Percentiles rank a stretch among this genome's conserved stretches.
Evolutionary conservation across 2,113 vertebrate genomes (phyloP).

Genomic region (Pteronura brasiliensis): DNA sequence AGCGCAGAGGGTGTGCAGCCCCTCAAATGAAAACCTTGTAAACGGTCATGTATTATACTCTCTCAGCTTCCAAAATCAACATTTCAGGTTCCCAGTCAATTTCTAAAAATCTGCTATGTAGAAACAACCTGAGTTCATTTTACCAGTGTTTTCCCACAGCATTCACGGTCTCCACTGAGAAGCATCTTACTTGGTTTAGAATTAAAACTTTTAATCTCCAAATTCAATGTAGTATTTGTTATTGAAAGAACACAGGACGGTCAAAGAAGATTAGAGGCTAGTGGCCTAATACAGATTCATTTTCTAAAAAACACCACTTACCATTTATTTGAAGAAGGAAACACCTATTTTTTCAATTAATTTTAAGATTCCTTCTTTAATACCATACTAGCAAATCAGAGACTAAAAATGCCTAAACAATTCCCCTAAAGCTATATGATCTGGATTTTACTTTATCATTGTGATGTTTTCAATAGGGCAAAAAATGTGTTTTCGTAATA

Average conservation of each 20-base stretch:
- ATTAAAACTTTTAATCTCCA: constrained; percentile 8
- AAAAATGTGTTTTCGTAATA: constrained; percentile 62
- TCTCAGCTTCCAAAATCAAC: constrained; percentile 34
- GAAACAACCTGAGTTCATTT: constrained; percentile 32
- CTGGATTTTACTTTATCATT: constrained; percentile 46
- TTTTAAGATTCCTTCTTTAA: constrained; percentile 44
- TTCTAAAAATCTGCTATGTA: background rate
- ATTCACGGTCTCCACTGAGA: constrained; percentile 10
- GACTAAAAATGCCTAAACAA: constrained; percentile 38
- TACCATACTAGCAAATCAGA: constrained; percentile 3
- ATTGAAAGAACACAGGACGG: background rate
- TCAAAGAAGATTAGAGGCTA: constrained; percentile 13
- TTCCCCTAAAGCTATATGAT: constrained; percentile 41
- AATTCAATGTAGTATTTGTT: constrained; percentile 3
- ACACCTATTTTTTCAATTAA: constrained; percentile 42
- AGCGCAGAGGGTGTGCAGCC: background rate
- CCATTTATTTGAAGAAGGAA: constrained; percentile 44
- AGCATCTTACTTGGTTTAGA: constrained; percentile 17
- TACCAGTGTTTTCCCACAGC: background rate
- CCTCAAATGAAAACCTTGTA: background rate
- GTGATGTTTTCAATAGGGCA: constrained; percentile 7
- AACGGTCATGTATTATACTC: background rate
- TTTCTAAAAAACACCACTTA: constrained; percentile 35
- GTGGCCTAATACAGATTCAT: background rate
- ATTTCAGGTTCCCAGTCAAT: constrained; percentile 14